Evolutionary conservation across 2,888 invertebrate species (phyloP), one percentile per base, ranked within the genome.

Genomic region (Alloscopus bannaensis): DNA sequence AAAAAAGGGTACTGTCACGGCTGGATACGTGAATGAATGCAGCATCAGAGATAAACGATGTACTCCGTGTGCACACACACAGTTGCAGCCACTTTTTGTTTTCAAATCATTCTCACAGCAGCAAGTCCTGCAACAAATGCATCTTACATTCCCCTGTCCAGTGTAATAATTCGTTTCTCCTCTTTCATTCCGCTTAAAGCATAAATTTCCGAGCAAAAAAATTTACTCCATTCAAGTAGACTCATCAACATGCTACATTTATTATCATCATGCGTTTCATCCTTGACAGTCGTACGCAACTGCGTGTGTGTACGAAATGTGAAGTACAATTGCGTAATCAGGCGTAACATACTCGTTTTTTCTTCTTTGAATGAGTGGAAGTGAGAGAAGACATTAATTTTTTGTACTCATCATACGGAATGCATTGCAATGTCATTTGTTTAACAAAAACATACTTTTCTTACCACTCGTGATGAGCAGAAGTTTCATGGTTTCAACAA

Each of bases 341-440:
- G 36, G 36, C 36, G 36, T 36, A 36, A 42, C 8, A n/a, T 36
- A 8, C 36, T 42, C 42, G 2, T 16, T 42, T 42, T 16, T 42
- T 42, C 36, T 13, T 36, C 6, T 36, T 6, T 8, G 42, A 8
- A 42, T 42, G 42, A 8, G 18, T 2, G 8, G 18, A 42, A 18
- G 42, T 18, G 18, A n/a, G 42, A 42, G n/a, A 42, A 42, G 42
- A 18, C 42, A 42, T 2, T 42, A 42, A n/a, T 42, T 42, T 42
- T 22, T 40, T 31, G 40, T 11, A 65, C n/a, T 11, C 4, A 29
- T 50, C n/a, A 68, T 47, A 52, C 52, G 36, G 55, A 68, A 42
- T 69, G 59, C 57, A 70, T 52, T 52, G 52, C 66, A 69, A 47
- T 47, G 29, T 60, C 29, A 70, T 60, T 59, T 70, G 28, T 31